Percentiles rank a stretch among this genome's conserved stretches.
These are phyloP conservation scores for Zhengitettix transpicula DNA, from an alignment of 2,888 invertebrate genomes.

Conservation along the genomic window DNA sequence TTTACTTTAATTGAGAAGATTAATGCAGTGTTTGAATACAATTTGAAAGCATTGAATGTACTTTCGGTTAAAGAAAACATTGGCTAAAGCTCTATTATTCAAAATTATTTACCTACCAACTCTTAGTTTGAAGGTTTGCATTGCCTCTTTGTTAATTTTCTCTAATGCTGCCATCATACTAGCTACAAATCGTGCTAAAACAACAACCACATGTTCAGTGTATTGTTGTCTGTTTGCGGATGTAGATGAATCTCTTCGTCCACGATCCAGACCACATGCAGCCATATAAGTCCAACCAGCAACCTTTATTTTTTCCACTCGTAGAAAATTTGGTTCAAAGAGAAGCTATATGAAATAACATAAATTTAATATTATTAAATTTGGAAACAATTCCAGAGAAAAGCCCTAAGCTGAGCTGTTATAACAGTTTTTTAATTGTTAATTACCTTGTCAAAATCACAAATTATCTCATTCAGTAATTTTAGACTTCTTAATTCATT, in stretches of 20 bases:
- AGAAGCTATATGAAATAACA: slow-evolving; percentile 34
- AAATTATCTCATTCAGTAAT: slow-evolving; percentile 78
- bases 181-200: slow-evolving; percentile 54
- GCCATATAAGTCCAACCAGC: slow-evolving; percentile 97
- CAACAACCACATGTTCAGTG: slow-evolving; percentile 29
- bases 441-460: slow-evolving; percentile 75
- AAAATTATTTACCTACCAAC: slow-evolving; percentile 37
- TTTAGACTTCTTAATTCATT: slow-evolving; percentile 46
- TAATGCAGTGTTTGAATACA: too few species aligned
- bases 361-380: background rate
- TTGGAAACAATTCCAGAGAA: too few species aligned
- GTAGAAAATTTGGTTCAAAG: slow-evolving; percentile 37
- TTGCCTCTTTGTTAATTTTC: slow-evolving; percentile 36
- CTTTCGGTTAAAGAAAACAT: too few species aligned
- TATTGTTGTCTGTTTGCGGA: background rate
- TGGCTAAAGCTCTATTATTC: too few species aligned
- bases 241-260: slow-evolving; percentile 38
- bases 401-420: too few species aligned
- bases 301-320: slow-evolving; percentile 92
- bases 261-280: slow-evolving; percentile 75
- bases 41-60: too few species aligned
- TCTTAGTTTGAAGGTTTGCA: slow-evolving; percentile 47
- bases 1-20: too few species aligned
- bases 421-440: too few species aligned
- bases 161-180: slow-evolving; percentile 51